phyloP scores from a whole-genome alignment of 2,888 invertebrate species.

The Automeris io region DNA sequence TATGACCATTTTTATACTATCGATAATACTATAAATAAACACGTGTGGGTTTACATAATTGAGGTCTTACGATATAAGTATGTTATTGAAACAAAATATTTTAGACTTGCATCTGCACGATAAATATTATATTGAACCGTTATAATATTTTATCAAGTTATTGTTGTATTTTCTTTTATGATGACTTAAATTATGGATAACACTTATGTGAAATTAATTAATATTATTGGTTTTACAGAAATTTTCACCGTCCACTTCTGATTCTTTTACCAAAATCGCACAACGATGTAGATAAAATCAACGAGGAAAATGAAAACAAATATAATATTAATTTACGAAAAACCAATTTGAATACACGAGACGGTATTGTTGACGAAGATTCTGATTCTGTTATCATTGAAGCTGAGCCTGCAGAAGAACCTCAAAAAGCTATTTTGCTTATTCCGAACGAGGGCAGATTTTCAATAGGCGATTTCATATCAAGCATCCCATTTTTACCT shows the following conservation, averaged over 20 bases:
- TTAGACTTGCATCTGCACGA: too few relatives aligned
- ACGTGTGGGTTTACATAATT: too few relatives aligned
- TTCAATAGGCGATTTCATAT: slow-evolving; percentile 65
- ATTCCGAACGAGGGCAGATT: slow-evolving; percentile 36
- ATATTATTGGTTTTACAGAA: too few relatives aligned
- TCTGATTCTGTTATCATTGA: slow-evolving; percentile 47
- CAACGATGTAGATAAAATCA: slow-evolving; percentile 15
- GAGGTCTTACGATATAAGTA: too few relatives aligned
- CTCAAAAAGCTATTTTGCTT: slow-evolving; percentile 33
- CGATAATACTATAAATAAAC: too few relatives aligned
- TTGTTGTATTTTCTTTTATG: background rate
- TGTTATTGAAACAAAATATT: too few relatives aligned
- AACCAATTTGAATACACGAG: slow-evolving; percentile 17
- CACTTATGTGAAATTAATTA: too few relatives aligned
- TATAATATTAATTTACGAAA: slow-evolving; percentile 3
- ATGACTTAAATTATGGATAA: too few relatives aligned
- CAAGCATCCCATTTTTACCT: slow-evolving; percentile 75
- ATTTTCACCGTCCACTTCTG: slow-evolving; percentile 33
- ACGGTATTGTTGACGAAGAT: slow-evolving; percentile 30
- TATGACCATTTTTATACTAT: too few relatives aligned
- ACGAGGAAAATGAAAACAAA: slow-evolving; percentile 17
- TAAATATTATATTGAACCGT: too few relatives aligned
- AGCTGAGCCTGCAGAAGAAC: slow-evolving; percentile 23
- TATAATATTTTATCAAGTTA: too few relatives aligned
- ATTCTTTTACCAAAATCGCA: slow-evolving; percentile 37